phyloP scores from a whole-genome alignment of 2,797 vertebrate genomes.

The Meda fulgida region DNA sequence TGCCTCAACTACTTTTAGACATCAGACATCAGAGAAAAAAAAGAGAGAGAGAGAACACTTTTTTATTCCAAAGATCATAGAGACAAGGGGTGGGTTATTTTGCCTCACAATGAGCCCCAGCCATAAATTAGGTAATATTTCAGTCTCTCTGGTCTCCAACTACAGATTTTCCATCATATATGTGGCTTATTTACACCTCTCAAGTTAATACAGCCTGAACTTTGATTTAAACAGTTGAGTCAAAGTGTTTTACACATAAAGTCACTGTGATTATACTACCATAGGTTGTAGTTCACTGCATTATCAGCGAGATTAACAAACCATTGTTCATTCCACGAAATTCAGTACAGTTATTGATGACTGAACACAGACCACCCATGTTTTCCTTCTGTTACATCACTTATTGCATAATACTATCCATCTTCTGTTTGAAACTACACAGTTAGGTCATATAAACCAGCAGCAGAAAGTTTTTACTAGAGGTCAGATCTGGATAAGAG shows the following conservation, averaged over 20 bases:
- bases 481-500: constrained; percentile 27
- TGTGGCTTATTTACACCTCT: not conserved
- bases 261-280: constrained; percentile 1
- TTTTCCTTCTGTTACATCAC: constrained; percentile 27
- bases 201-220: not conserved
- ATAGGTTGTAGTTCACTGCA: not conserved
- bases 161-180: not conserved
- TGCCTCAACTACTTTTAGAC: not conserved
- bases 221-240: constrained; percentile 3
- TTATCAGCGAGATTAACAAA: constrained; percentile 17
- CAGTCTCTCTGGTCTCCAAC: not conserved
- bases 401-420: constrained; percentile 2
- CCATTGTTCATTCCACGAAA: constrained; percentile 1
- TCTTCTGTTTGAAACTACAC: constrained; percentile 3
- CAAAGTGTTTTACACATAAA: constrained; percentile 10
- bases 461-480: not conserved
- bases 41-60: no score
- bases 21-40: not conserved
- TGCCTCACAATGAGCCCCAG: not conserved
- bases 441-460: not conserved
- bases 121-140: not conserved
- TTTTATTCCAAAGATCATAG: not conserved
- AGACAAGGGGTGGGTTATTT: not conserved
- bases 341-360: not conserved
- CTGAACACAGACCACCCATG: constrained; percentile 17